Base-by-base conservation (phyloP, 2,113 vertebrate genomes). In the Syrrhaptes paradoxus region DNA sequence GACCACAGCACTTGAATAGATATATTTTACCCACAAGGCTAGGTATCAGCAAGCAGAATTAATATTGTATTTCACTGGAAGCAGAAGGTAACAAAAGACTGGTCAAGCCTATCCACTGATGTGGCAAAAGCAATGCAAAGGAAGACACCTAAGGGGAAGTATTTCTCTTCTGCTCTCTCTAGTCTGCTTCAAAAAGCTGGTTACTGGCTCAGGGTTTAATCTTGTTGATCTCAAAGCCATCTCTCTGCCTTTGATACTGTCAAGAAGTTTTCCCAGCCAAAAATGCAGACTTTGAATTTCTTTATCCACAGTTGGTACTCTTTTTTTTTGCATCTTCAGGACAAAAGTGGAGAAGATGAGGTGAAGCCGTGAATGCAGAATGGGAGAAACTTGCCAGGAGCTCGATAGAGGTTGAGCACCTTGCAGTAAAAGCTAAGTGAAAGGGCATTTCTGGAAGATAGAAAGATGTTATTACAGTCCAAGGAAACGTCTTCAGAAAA, bases 401-500 rank as follows among this genome's bases (percentile, higher is more conserved):
- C 31, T 43, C 14, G 57, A 9, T 0, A 17, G 43, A 6, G 29
- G 45, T 0, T 87, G 38, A 43, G 54, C 20, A 43, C n/a, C 41
- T 51, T 76, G 90, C 48, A 93, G 28, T 66, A 49, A 32, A 55
- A 85, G 29, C 59, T 13, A 85, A 55, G 66, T 21, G 43, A 66
- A 93, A 72, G 48, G n/a, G 49, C 51, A 65, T 38, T 41, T 92
- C 63, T 74, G 68, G 79, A 32, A 89, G 70, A 54, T 54, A 49
- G 59, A 77, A 45, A 38, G n/a, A 82, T 49, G 49, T 41, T 31
- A 43, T 21, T 25, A 36, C 10, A 83, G 70, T 21, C 59, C 76
- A 58, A 86, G 57, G 77, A 90, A 95, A 73, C 0, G 5, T 21
- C 78, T 87, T 61, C 68, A 81, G 82, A 83, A 93, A 78, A 73